Evolutionary conservation across 2,113 vertebrate genomes (phyloP), one percentile per base, ranked within the genome.

Genomic region (Glaucidium brasilianum): DNA sequence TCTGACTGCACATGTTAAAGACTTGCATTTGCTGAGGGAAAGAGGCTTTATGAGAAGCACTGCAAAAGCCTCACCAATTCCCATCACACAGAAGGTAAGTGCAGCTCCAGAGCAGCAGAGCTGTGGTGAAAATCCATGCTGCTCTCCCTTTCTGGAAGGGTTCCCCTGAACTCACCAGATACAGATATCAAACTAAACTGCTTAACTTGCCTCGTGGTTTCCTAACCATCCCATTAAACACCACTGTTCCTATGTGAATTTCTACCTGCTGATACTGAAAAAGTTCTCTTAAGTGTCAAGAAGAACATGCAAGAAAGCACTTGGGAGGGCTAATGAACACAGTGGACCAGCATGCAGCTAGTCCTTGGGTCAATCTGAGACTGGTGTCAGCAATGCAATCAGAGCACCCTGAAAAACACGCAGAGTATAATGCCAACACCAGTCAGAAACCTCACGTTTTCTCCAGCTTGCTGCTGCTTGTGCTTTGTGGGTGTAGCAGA

Each of bases 371-470:
- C 41, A 76, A 37, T 17, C 25, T 25, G 45, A 55, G 17, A 25
- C 37, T 29, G 37, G 17, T 43, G 30, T 14, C 77, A 78, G 77
- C 47, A 59, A 49, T 0, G 2, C 0, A 0, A 55, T 23, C 29
- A 22, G 8, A 75, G 14, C 63, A 50, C 26, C 34, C 32, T 52
- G 29, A 58, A 81, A 52, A n/a, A 13, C 55, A 30, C 5, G 29
- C 18, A n/a, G 15, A 32, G 15, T 47, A 8, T n/a, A 11, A 11
- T 21, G 41, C 18, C 27, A 50, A 26, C 20, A 37, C 34, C 73
- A 58, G 47, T 5, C 26, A 74, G 18, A 62, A 47, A 9, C 35
- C 29, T 35, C 4, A 15, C 3, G 32, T 12, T 37, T 59, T 23
- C 55, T 45, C 49, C 25, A 23, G 49, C 13, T 5, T 32, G 37